phyloP scores from a whole-genome alignment of 2,888 invertebrate genomes.

The Pseudococcus longispinus region DNA sequence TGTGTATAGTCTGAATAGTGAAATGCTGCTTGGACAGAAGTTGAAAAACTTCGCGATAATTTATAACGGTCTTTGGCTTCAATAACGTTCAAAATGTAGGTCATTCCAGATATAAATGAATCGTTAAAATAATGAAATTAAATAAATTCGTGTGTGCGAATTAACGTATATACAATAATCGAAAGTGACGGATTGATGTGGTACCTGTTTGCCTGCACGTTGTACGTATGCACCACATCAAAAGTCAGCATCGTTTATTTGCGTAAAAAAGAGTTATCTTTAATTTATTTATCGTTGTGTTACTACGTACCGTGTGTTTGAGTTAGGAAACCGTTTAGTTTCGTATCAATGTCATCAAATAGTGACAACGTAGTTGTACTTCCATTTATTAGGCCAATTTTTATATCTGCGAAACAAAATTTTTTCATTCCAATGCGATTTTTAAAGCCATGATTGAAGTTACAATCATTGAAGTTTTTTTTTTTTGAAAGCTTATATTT shows the following conservation, averaged over 20 bases:
- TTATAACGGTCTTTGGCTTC: slow-evolving; percentile 27
- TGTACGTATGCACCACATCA: background rate
- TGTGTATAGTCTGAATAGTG: background rate
- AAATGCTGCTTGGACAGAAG: slow-evolving; percentile 9
- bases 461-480: background rate
- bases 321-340: background rate
- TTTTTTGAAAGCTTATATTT: background rate
- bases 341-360: slow-evolving; percentile 4
- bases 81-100: background rate
- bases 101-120: slow-evolving; percentile 35
- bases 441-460: background rate
- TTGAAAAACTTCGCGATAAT: slow-evolving; percentile 8
- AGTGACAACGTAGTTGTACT: background rate
- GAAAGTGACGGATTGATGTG: background rate
- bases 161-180: background rate
- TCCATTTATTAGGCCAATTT: background rate
- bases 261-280: background rate
- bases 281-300: background rate
- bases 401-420: slow-evolving; percentile 3
- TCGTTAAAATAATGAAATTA: slow-evolving; percentile 32
- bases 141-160: background rate
- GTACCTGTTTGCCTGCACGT: no score
- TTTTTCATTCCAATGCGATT: background rate
- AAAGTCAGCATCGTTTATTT: background rate
- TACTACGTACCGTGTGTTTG: background rate